These are phyloP conservation scores for Acyrthosiphon pisum DNA, from an alignment of 1,140 invertebrate species.

Conservation along the genomic window DNA sequence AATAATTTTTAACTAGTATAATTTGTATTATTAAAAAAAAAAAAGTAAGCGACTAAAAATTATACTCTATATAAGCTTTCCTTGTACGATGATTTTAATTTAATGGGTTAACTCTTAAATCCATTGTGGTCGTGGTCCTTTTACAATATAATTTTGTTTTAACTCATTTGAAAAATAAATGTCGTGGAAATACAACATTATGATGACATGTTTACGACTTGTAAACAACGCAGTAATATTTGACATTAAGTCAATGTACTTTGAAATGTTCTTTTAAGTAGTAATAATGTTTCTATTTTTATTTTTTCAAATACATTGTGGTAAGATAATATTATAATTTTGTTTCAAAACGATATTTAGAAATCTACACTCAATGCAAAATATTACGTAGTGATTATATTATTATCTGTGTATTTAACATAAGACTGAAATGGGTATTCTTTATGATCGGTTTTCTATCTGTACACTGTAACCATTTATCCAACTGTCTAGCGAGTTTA, in stretches of 20 bases:
- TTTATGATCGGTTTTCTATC: not conserved
- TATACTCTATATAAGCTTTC: not conserved
- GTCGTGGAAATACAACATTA: not conserved
- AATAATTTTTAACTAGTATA: conserved; percentile 1
- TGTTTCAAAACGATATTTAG: not conserved
- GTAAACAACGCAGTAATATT: not conserved
- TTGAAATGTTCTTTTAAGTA: not conserved
- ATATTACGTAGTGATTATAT: not conserved
- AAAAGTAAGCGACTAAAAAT: not conserved
- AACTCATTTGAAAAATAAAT: conserved; percentile 33
- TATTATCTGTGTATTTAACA: not conserved
- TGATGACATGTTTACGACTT: conserved; percentile 23
- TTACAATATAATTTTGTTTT: conserved; percentile 23
- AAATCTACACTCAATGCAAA: not conserved
- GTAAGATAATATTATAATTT: not conserved
- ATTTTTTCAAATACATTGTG: not conserved
- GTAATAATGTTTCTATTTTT: not conserved
- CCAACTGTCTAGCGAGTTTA: not conserved
- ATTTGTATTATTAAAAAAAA: not conserved
- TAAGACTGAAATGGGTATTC: not conserved
- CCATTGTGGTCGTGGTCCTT: not conserved
- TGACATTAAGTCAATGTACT: not conserved
- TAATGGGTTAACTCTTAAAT: not conserved
- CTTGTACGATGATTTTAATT: not conserved
- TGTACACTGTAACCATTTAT: not conserved